Base-by-base conservation (phyloP, 1,140 invertebrate species). In the Uloborus diversus region DNA sequence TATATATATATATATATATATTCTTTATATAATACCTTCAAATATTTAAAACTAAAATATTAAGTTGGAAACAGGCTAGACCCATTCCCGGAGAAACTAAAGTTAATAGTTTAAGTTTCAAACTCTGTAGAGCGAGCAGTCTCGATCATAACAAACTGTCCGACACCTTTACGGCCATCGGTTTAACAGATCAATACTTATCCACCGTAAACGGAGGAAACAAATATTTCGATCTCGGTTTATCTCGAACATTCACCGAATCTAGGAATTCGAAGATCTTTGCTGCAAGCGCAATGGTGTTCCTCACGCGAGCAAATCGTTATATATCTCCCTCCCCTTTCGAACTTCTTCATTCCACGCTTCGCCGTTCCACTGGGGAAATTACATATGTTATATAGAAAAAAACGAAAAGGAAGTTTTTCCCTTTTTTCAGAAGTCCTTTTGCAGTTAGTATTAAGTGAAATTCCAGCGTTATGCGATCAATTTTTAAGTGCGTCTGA, bases 221-320 rank as follows among this genome's bases (percentile, higher is more conserved):
- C 73, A 78, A 78, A 78, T 66, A 66, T 78, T 65, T 78, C 73
- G 73, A 78, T 78, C 71, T 35, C 47, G 61, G 42, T 64, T 76
- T 76, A 76, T 76, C 62, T 66, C 57, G 49, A 78, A 51, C 30
- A 30, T 65, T 57, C 32, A 28, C 51, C 56, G 32, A 65, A 64
- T 76, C 59, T 53, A 65, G 73, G 73, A 76, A 76, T 76, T 65
- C 61, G 42, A 20, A 76, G 70, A 75, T 75, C 62, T 28, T 71
- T 42, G 27, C 25, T 42, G 17, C 28, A 57, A 35, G 17, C 14
- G 61, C 20, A 76, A 76, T 76, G 71, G 49, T 51, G 30, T 64
- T 51, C 17, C 0, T 47, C 73, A 78, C 73, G 62, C 62, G 17
- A 78, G 42, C 23, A 23, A 37, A 30, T 78, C 73, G 62, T 78